Conservation (phyloP, 2,888 invertebrate species). For the Pelosia muscerda region DNA sequence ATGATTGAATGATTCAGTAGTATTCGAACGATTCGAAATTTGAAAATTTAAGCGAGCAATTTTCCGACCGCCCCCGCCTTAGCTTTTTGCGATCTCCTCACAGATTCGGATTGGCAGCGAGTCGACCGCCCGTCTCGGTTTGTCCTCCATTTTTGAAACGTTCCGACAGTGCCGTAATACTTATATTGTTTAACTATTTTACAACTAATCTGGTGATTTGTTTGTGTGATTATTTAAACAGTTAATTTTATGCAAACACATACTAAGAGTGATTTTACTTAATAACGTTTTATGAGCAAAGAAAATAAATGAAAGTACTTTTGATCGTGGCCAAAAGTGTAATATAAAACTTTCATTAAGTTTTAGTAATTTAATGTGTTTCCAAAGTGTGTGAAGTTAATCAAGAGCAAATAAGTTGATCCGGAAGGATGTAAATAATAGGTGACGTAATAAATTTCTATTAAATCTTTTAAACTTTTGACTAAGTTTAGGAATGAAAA, state of each 20-base stretch:
- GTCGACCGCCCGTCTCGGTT: constrained; percentile 13
- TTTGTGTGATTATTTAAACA: background rate
- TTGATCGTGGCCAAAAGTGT: background rate
- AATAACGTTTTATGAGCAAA: background rate
- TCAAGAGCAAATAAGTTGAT: background rate
- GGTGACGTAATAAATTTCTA: background rate
- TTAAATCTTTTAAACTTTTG: background rate
- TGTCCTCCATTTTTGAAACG: background rate
- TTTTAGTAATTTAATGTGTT: background rate
- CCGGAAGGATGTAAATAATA: constrained; percentile 1
- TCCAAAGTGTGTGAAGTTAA: background rate
- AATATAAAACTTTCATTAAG: background rate
- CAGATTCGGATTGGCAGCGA: constrained; percentile 9
- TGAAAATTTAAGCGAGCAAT: background rate
- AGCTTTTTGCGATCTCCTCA: background rate
- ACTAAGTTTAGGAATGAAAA: background rate
- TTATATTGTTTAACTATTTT: background rate
- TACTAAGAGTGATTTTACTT: background rate
- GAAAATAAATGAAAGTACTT: background rate
- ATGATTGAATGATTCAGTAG: constrained; percentile 5
- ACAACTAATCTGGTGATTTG: background rate
- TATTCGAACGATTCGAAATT: background rate
- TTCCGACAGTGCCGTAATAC: background rate
- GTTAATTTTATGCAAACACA: background rate
- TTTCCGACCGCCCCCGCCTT: constrained; percentile 7